Evolutionary conservation across 30 jellyfish, hydroid and myxozoan genomes (phyloP), one percentile per base, ranked within the genome.

Genomic region (Clytia hemisphaerica): DNA sequence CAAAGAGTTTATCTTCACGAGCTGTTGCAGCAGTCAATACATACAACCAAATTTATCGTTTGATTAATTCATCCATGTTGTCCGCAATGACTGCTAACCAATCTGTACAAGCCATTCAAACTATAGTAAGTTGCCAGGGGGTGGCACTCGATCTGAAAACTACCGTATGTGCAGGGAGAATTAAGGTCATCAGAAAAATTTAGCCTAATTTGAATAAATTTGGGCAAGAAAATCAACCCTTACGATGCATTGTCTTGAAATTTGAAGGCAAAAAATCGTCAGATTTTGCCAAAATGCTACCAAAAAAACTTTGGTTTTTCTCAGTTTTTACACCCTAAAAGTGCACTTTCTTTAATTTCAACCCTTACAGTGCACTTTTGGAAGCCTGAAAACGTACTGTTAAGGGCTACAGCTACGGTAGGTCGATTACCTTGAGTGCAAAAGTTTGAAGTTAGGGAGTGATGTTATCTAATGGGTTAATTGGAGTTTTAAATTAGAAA

Each of bases 21-120:
- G 96, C 96, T 6, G 96, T 87, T 16, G 74, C 73, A 50, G 96
- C 96, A 22, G 96, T 87, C 24, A 87, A 73, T 68, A 75, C 83
- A 6, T 79, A 87, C 49, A 77, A 79, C 15, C 85, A 87, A 57
- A 79, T 87, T 32, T 87, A 87, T 55, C 36, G 78, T 18, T 49
- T 87, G 72, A 87, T 87, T 26, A 87, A 87, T 48, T 38, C 67
- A 16, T 87, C 96, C 16, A 22, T 87, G 47, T 74, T 22, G 22
- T 92, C 96, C 36, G 94, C 92, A 14, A 74, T 45, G 10, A 16
- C 75, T 15, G 96, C 96, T 10, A 87, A 80, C 58, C 48, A 61
- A 7, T 53, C 96, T 6, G 91, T 86, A 4, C 61, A 66, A n/a
- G 74, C 88, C 6, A 78, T 87, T 3, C 45, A 73, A 37, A 58